phyloP scores from a whole-genome alignment of 2,113 vertebrate species.

The Menidia beryllina region DNA sequence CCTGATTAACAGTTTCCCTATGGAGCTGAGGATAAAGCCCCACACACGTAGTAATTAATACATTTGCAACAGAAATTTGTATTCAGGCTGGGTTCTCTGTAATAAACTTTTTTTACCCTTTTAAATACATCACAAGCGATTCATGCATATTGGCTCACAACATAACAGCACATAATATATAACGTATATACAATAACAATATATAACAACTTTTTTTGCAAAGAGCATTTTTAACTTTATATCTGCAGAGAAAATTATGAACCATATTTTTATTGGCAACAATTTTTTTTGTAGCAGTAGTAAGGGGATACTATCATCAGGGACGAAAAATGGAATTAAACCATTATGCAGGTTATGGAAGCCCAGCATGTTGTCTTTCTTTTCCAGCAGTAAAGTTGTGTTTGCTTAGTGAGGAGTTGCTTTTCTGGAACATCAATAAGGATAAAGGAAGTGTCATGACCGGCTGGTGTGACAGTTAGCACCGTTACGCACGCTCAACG shows the following conservation, averaged over 20 bases:
- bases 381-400: neutral
- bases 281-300: conserved; percentile 1
- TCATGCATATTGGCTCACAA: neutral
- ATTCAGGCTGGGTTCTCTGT: too few species aligned
- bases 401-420: conserved; percentile 24
- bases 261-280: neutral
- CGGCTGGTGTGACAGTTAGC: too few species aligned
- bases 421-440: conserved; percentile 30
- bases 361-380: conserved; percentile 3
- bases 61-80: too few species aligned
- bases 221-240: conserved; percentile 3
- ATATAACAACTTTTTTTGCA: too few species aligned
- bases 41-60: too few species aligned
- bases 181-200: too few species aligned
- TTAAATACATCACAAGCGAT: neutral
- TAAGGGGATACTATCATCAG: neutral
- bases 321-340: conserved; percentile 11
- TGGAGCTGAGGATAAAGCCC: too few species aligned
- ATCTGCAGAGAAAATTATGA: neutral
- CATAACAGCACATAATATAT: too few species aligned
- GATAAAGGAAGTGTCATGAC: conserved; percentile 9
- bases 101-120: neutral
- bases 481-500: too few species aligned
- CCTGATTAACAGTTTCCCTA: too few species aligned
- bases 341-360: neutral